Percentiles rank a stretch among this genome's conserved stretches.
phyloP scores from a whole-genome alignment of 2,113 vertebrate genomes.

The Calyptommatus sinebrachiatus region DNA sequence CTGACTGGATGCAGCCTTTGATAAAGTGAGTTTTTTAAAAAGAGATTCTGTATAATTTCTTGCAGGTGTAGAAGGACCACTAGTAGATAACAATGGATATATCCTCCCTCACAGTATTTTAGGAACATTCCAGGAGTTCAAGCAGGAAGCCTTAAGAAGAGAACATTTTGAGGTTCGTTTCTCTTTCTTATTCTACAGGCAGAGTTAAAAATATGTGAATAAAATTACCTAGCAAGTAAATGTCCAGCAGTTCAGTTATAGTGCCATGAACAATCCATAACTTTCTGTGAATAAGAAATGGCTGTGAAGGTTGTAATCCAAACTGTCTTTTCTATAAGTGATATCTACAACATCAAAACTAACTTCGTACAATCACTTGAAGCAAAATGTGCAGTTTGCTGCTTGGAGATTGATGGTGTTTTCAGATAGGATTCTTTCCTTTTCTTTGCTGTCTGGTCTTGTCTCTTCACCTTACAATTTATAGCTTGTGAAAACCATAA shows the following conservation, averaged over 20 bases:
- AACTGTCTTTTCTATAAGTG: neutral
- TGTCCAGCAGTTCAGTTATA: neutral
- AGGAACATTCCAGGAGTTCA: constrained; percentile 84
- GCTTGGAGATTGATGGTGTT: too few relatives aligned
- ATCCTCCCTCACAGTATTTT: constrained; percentile 87
- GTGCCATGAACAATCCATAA: neutral
- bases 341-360: too few relatives aligned
- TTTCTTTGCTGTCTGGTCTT: too few relatives aligned
- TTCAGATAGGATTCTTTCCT: too few relatives aligned
- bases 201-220: neutral
- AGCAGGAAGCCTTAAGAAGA: constrained; percentile 75
- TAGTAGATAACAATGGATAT: constrained; percentile 66
- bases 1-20: too few relatives aligned
- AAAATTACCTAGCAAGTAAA: neutral
- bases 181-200: neutral
- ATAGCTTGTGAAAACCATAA: too few relatives aligned
- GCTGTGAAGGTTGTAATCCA: neutral
- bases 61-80: constrained; percentile 63
- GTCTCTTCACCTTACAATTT: too few relatives aligned
- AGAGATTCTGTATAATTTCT: neutral
- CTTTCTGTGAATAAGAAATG: neutral
- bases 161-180: constrained; percentile 76
- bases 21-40: neutral
- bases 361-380: too few relatives aligned
- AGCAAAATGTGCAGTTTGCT: too few relatives aligned